phyloP scores from a whole-genome alignment of 2,113 vertebrate species.

The Vicugna pacos region DNA sequence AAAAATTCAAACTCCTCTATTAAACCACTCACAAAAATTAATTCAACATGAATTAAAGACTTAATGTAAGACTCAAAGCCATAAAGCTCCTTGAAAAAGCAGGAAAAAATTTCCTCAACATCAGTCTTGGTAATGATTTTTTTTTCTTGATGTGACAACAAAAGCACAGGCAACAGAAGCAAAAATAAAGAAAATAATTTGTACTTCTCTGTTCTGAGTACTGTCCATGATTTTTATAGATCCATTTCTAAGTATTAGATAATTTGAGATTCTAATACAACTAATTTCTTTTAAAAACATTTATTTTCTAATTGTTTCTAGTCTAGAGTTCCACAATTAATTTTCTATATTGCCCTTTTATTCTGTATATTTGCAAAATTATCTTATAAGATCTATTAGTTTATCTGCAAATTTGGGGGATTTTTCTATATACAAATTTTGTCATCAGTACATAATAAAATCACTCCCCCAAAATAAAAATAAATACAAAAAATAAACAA shows the following conservation, averaged over 20 bases:
- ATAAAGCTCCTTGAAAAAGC: background rate
- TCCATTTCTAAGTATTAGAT: background rate
- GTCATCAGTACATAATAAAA: background rate
- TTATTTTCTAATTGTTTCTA: conserved; percentile 8
- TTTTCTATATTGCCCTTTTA: background rate
- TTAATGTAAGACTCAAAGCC: background rate
- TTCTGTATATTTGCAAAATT: background rate
- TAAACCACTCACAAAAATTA: background rate
- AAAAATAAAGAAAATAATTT: background rate
- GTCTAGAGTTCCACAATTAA: background rate
- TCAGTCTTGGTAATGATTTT: background rate
- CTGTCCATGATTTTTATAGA: background rate
- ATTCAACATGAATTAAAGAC: background rate
- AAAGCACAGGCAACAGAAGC: background rate
- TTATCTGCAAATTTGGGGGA: background rate
- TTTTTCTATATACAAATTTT: background rate
- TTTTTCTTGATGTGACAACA: background rate
- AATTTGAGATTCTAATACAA: background rate
- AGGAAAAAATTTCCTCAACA: background rate
- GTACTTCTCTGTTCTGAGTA: no score
- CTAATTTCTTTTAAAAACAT: background rate
- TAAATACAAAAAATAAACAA: background rate
- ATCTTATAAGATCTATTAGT: background rate
- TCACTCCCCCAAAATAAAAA: no score
- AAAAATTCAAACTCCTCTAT: background rate